Base-by-base conservation (phyloP, 2,797 vertebrate species). In the Acestrorhynchus altus region DNA sequence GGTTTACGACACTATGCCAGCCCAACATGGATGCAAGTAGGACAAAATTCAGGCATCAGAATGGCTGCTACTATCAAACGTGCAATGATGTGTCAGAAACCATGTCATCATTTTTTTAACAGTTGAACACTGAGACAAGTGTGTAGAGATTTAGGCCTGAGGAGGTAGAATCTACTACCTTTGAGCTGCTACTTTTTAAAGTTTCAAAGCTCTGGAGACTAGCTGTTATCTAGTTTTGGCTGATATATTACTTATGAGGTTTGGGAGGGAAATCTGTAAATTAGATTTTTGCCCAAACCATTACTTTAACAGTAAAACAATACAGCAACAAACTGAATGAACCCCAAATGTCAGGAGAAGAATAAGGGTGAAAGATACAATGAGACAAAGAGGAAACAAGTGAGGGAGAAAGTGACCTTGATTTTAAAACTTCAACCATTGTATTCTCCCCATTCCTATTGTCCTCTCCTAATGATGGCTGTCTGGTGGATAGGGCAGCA, bases 381-480 rank as follows among this genome's bases (percentile, higher is more conserved):
- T 79, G 78, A 20, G 22, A 66, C 60, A 78, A 44, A 26, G 44
- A 70, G 57, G 5, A 22, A 77, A 69, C 52, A 63, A 61, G 68
- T 49, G 46, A 76, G 22, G 66, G 56, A 44, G 63, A 70, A 77
- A 77, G 49, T 59, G 61, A 87, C 83, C 74, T 77, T 83, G 65
- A 40, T 68, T 73, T 73, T 83, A 86, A 15, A 35, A 74, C 80
- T 83, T 83, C 78, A 63, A 51, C 80, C 59, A 77, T 83, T 88
- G 83, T 86, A 79, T 81, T 64, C 66, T 61, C 71, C 49, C 78
- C 35, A 59, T 81, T 81, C 65, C 79, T 72, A 80, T 85, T 88
- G 84, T 87, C n/a, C 76, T 61, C 65, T 81, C 42, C 73, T 89
- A 90, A 91, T 89, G 88, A 88, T 87, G 83, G 87, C 78, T 81